Base-by-base conservation (phyloP, 1,140 invertebrate genomes). In the Anthonomus grandis region DNA sequence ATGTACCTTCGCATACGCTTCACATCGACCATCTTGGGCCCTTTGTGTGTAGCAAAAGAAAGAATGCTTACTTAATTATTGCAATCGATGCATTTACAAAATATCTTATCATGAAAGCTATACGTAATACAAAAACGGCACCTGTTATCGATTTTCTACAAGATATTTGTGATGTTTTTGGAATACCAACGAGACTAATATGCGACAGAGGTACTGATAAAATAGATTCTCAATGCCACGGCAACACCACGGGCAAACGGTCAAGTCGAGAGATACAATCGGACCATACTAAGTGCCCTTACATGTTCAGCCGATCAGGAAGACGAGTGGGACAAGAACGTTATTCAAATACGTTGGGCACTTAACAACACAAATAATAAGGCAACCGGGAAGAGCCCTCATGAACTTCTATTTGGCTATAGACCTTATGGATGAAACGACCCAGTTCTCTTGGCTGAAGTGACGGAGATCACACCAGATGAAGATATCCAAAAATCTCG, bases 181-280 rank as follows among this genome's bases (percentile, higher is more conserved):
- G 27, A n/a, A n/a, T 31, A n/a, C 27, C 27, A 31, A 31, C 6
- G 27, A 6, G 6, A 8, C n/a, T 31, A 31, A 39, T 39, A 9
- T 12, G 10, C 5, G 37, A 39, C 17, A 9, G 17, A 13, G 37
- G 37, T n/a, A 12, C 5, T 13, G 37, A n/a, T n/a, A 45, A 57
- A 63, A 42, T 69, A 65, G 34, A 64, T 71, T 22, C 62, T 67
- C 57, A 68, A 69, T 21, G 59, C 71, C 0, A 66, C 67, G 0
- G 70, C 65, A 4, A 70, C 69, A 10, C 71, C 70, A 6, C 39
- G 70, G 19, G 59, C 64, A 19, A 74, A 73, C 48, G 71, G 73
- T 1, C 73, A 75, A 17, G 62, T 64, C 3, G 67, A 73, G 27
- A 23, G 70, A 2, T 59, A 63, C 17, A 64, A 71, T 54, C 24